Conservation (phyloP, 2,888 invertebrate species). For the Hemaris fuciformis region DNA sequence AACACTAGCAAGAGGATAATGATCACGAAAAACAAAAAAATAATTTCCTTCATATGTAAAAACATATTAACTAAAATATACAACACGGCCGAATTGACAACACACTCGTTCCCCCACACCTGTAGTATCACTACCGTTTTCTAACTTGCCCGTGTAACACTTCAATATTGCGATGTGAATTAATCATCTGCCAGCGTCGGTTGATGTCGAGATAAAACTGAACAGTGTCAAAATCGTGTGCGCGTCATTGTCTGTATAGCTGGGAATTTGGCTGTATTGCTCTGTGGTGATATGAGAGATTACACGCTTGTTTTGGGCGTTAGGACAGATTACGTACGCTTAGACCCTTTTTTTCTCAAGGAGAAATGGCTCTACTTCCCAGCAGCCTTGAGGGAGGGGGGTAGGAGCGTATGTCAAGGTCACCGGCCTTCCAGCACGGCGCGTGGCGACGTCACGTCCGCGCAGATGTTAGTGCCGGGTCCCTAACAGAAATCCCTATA, state of each 20-base stretch:
- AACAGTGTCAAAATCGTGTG: not conserved
- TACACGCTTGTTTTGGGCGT: not conserved
- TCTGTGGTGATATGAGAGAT: not conserved
- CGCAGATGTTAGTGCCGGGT: too few species aligned
- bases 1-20: conserved; percentile 49
- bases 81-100: not conserved
- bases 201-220: not conserved
- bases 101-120: not conserved
- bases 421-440: too few species aligned
- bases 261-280: not conserved
- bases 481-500: too few species aligned
- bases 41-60: conserved; percentile 50
- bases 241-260: not conserved
- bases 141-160: not conserved
- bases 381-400: too few species aligned
- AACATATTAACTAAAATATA: conserved; percentile 47
- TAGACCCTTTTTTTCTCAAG: too few species aligned
- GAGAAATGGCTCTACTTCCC: too few species aligned
- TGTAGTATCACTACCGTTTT: not conserved
- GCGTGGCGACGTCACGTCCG: too few species aligned
- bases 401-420: too few species aligned
- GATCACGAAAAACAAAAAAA: conserved; percentile 50
- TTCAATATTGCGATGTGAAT: not conserved
- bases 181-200: not conserved
- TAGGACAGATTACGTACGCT: too few species aligned